phyloP scores from a whole-genome alignment of 2,888 invertebrate genomes.

The Meteorus cinctellus region DNA sequence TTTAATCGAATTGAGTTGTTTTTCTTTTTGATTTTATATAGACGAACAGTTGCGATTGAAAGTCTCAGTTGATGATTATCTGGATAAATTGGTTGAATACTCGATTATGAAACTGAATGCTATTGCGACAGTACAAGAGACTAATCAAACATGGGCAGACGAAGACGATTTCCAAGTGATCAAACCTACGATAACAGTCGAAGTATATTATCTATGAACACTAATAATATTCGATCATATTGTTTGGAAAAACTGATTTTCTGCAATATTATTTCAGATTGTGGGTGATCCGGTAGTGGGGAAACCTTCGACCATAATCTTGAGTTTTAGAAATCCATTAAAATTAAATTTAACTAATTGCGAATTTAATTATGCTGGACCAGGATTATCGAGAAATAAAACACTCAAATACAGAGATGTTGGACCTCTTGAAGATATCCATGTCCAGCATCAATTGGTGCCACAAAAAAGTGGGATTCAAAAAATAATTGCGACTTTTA shows the following conservation, averaged over 20 bases:
- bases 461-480: slow-evolving; percentile 80
- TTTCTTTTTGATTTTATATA: slow-evolving; percentile 59
- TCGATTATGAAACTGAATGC: slow-evolving; percentile 86
- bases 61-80: slow-evolving; percentile 81
- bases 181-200: slow-evolving; percentile 81
- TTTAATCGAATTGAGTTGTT: slow-evolving; percentile 13
- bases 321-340: slow-evolving; percentile 83
- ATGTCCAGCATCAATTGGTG: slow-evolving; percentile 76
- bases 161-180: slow-evolving; percentile 88
- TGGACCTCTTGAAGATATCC: slow-evolving; percentile 75
- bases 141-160: slow-evolving; percentile 87
- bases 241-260: background rate
- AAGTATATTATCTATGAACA: slow-evolving; percentile 73
- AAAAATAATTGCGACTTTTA: slow-evolving; percentile 82
- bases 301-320: slow-evolving; percentile 75
- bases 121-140: slow-evolving; percentile 86
- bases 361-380: slow-evolving; percentile 82
- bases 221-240: slow-evolving; percentile 28
- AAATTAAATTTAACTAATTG: slow-evolving; percentile 79
- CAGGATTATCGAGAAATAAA: slow-evolving; percentile 79
- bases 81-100: slow-evolving; percentile 87
- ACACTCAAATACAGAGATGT: slow-evolving; percentile 77
- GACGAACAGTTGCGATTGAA: slow-evolving; percentile 76
- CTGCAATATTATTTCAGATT: slow-evolving; percentile 73
- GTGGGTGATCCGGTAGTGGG: slow-evolving; percentile 78